These are phyloP conservation scores for Zophobas morio DNA, from an alignment of 1,140 invertebrate genomes.

Conservation along the genomic window DNA sequence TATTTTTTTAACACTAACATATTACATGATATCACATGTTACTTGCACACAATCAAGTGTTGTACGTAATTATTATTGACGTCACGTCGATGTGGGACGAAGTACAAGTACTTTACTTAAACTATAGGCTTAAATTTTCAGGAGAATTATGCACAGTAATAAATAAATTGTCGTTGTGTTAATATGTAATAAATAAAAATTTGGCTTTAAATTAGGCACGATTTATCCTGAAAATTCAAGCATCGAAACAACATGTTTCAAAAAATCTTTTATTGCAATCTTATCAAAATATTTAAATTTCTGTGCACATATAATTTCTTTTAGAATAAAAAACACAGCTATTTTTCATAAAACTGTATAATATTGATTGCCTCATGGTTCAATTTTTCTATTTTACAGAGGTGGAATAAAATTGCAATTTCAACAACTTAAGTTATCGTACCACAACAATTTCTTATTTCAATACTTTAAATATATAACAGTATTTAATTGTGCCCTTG, in stretches of 20 bases:
- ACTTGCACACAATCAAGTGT: conserved; percentile 68
- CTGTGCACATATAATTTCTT: conserved; percentile 63
- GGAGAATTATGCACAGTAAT: conserved; percentile 38
- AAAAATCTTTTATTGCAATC: conserved; percentile 65
- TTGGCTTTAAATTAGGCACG: conserved; percentile 18
- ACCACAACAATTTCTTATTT: conserved; percentile 62
- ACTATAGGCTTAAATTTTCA: conserved; percentile 47
- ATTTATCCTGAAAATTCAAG: conserved; percentile 49
- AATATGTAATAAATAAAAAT: conserved; percentile 44
- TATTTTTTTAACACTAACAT: conserved; percentile 69
- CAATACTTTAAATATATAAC: conserved; percentile 60
- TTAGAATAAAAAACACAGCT: conserved; percentile 67
- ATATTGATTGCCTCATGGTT: conserved; percentile 64
- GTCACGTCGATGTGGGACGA: conserved; percentile 67
- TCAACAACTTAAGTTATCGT: conserved; percentile 61
- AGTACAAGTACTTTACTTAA: conserved; percentile 62
- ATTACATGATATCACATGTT: conserved; percentile 69
- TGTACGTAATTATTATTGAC: conserved; percentile 69
- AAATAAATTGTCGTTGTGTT: conserved; percentile 42
- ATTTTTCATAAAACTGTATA: conserved; percentile 65
- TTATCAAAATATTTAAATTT: conserved; percentile 68
- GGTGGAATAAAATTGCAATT: conserved; percentile 63
- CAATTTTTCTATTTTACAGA: conserved; percentile 53
- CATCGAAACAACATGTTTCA: conserved; percentile 52
- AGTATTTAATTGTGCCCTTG: conserved; percentile 66